Percentiles rank a stretch among this genome's conserved stretches.
Evolutionary conservation across 2,797 vertebrate genomes (phyloP).

Genomic region (Remorina albescens): DNA sequence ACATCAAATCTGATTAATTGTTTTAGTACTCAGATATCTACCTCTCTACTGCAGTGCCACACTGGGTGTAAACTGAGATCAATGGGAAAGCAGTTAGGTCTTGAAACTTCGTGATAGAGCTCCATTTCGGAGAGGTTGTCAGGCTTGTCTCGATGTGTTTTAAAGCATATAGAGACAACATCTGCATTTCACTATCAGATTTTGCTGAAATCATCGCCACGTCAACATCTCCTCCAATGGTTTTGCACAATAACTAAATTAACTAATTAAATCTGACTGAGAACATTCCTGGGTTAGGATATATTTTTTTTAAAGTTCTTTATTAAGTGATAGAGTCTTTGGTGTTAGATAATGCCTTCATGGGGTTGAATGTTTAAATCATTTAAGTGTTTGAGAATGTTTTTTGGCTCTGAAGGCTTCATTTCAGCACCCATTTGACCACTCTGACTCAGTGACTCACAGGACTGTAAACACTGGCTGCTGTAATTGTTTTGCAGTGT

Average conservation of each 20-base stretch:
- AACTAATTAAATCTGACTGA: slow-evolving; percentile 1
- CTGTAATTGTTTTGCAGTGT: no score
- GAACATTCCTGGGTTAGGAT: neutral
- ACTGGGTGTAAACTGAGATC: neutral
- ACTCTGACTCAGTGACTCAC: neutral
- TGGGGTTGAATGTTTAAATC: neutral
- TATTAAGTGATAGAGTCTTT: neutral
- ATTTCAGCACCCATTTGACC: neutral
- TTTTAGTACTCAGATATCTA: neutral
- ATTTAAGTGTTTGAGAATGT: no score
- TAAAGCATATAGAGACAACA: neutral
- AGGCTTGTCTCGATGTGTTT: neutral
- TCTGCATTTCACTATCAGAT: neutral
- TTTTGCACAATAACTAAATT: neutral
- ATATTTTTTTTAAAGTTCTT: no score
- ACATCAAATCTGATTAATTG: neutral
- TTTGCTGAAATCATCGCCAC: slow-evolving; percentile 3
- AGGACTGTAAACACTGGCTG: neutral
- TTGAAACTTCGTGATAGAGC: slow-evolving; percentile 21
- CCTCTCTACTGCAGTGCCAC: neutral
- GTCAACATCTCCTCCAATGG: neutral
- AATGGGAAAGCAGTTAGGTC: neutral
- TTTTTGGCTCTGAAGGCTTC: neutral
- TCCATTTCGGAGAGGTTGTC: slow-evolving; percentile 9
- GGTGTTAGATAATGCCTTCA: neutral